phyloP scores from a whole-genome alignment of 2,888 invertebrate species.

The Diaphora mendica region DNA sequence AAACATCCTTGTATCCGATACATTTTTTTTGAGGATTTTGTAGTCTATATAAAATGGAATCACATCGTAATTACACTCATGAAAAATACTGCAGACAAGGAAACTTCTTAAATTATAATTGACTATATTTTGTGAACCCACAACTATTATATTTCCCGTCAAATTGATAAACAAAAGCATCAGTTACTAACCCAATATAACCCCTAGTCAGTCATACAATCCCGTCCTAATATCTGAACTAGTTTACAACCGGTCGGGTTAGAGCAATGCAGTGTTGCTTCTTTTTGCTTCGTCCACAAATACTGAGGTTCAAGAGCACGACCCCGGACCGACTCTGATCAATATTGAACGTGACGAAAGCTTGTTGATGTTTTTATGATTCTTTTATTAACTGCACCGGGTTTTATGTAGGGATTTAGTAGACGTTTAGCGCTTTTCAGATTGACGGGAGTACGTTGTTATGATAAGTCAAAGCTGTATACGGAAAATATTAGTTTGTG shows the following conservation, averaged over 20 bases:
- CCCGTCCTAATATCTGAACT: not conserved
- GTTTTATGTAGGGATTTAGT: not conserved
- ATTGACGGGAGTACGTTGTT: not conserved
- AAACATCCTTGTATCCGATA: not conserved
- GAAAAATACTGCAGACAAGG: not conserved
- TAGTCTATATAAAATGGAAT: not conserved
- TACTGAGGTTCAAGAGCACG: constrained; percentile 58
- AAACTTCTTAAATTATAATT: not conserved
- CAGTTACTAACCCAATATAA: not conserved
- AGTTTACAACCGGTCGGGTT: constrained; percentile 12
- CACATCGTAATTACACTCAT: not conserved
- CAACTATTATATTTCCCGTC: not conserved
- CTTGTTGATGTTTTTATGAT: constrained; percentile 33
- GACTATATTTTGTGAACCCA: not conserved
- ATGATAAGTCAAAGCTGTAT: not conserved
- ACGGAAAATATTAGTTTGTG: not conserved
- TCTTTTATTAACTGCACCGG: not conserved
- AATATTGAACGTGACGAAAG: constrained; percentile 47
- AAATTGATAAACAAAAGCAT: not conserved
- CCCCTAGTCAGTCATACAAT: not conserved
- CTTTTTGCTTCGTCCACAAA: constrained; percentile 44
- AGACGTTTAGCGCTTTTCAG: not conserved
- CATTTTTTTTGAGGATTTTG: not conserved
- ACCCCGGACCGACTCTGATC: constrained; percentile 49
- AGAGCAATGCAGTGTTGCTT: constrained; percentile 12